phyloP scores from a whole-genome alignment of 2,888 invertebrate species.

The Strigamia transsilvanica region DNA sequence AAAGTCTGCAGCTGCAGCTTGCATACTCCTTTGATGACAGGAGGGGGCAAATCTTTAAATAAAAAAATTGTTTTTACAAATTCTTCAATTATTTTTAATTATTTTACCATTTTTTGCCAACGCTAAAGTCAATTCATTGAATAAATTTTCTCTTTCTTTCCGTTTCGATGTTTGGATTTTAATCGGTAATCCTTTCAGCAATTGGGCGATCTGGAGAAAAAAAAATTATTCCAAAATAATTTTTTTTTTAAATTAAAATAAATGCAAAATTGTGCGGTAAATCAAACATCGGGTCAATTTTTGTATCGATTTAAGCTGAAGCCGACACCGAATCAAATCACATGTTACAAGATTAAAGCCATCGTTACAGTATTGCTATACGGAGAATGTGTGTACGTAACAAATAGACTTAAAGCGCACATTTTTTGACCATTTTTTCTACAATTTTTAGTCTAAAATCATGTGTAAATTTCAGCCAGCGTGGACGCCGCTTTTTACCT shows the following conservation, averaged over 20 bases:
- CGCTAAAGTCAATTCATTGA: conserved; percentile 71
- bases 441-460: background rate
- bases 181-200: conserved; percentile 77
- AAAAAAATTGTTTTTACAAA: conserved; percentile 50
- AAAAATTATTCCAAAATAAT: too few relatives aligned
- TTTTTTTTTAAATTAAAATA: conserved; percentile 54
- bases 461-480: background rate
- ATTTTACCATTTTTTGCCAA: conserved; percentile 74
- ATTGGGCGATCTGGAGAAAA: conserved; percentile 71
- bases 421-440: background rate
- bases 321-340: background rate
- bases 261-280: conserved; percentile 56
- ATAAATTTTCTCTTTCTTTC: conserved; percentile 74
- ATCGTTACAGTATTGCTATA: background rate
- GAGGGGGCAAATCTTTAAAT: conserved; percentile 77
- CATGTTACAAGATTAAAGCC: background rate
- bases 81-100: background rate
- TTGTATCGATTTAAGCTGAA: conserved; percentile 52
- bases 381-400: background rate
- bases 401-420: background rate
- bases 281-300: conserved; percentile 31
- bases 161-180: conserved; percentile 77
- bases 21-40: conserved; percentile 80
- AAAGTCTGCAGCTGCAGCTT: conserved; percentile 79
- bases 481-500: background rate